Percentiles rank a stretch among this genome's conserved stretches.
These are phyloP conservation scores for Drosophila nannoptera DNA, from an alignment of 1,140 invertebrate genomes.

Conservation along the genomic window DNA sequence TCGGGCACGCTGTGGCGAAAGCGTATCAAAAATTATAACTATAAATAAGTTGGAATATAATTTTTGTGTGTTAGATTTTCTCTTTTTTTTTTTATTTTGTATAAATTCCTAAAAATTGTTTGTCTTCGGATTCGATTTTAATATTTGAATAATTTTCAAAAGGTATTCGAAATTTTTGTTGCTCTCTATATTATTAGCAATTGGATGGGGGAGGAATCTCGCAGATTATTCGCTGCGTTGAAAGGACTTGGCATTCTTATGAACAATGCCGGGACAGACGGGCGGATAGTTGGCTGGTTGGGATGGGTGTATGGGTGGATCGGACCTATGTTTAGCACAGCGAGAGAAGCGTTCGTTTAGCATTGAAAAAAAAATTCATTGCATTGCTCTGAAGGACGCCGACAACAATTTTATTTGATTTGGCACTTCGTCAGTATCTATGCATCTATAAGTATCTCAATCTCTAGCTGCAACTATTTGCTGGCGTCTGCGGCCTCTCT, in stretches of 20 bases:
- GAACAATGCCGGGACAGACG: conserved; percentile 18
- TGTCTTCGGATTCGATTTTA: conserved; percentile 52
- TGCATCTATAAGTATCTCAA: conserved; percentile 19
- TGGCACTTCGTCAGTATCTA: conserved; percentile 56
- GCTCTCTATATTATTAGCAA: neutral
- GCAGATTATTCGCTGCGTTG: conserved; percentile 26
- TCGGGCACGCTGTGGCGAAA: conserved; percentile 44
- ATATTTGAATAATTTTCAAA: conserved; percentile 65
- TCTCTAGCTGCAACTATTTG: conserved; percentile 2
- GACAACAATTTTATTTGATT: conserved; percentile 59
- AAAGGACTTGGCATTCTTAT: conserved; percentile 40
- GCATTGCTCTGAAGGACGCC: conserved; percentile 70
- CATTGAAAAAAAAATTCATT: conserved; percentile 69
- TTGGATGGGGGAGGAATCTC: conserved; percentile 8
- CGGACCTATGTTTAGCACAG: conserved; percentile 8
- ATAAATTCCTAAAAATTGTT: conserved; percentile 55
- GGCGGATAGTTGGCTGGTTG: too few species aligned
- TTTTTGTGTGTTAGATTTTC: too few species aligned
- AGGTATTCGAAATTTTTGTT: conserved; percentile 45
- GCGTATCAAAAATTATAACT: conserved; percentile 54
- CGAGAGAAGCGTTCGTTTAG: conserved; percentile 34
- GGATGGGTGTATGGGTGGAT: conserved; percentile 2
- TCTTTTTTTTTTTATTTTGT: too few species aligned
- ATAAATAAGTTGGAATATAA: conserved; percentile 61
- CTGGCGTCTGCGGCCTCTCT: conserved; percentile 45